Conservation (phyloP, 2,888 invertebrate genomes). For the Eupeodes latifasciatus region DNA sequence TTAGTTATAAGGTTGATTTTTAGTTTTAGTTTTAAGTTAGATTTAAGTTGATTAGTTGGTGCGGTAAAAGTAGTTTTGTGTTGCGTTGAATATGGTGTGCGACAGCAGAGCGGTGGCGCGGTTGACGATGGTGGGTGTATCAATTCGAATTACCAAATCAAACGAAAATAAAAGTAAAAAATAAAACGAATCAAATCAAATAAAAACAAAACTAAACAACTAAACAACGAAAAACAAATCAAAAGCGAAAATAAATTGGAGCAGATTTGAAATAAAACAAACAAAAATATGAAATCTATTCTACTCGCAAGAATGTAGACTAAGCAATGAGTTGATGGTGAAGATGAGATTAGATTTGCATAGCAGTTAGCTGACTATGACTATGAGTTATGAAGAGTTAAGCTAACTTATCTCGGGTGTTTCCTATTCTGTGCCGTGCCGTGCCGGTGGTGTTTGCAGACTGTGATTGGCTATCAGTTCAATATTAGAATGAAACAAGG, state of each 20-base stretch:
- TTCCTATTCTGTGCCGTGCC: neutral
- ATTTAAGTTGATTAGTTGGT: conserved; percentile 7
- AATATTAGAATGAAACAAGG: conserved; percentile 8
- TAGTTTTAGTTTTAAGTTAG: conserved; percentile 14
- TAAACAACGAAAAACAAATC: conserved; percentile 57
- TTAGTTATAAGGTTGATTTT: conserved; percentile 38
- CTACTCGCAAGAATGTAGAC: neutral
- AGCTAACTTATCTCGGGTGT: conserved; percentile 24
- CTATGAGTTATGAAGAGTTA: neutral
- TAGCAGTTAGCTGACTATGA: neutral
- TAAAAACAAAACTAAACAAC: conserved; percentile 52
- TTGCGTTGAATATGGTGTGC: conserved; percentile 77
- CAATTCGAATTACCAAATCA: conserved; percentile 72
- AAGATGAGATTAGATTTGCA: conserved; percentile 29
- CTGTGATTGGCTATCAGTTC: conserved; percentile 38
- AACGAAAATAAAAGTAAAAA: conserved; percentile 65
- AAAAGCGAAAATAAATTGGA: conserved; percentile 54
- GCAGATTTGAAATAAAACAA: conserved; percentile 41
- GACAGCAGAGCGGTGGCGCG: conserved; percentile 69
- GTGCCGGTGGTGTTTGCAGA: conserved; percentile 25
- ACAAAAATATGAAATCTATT: conserved; percentile 46
- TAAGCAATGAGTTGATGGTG: conserved; percentile 24
- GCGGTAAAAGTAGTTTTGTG: conserved; percentile 24
- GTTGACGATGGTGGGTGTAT: conserved; percentile 60
- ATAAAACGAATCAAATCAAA: conserved; percentile 66